phyloP scores from a whole-genome alignment of 2,888 invertebrate genomes.

The Zelleria hepariella region DNA sequence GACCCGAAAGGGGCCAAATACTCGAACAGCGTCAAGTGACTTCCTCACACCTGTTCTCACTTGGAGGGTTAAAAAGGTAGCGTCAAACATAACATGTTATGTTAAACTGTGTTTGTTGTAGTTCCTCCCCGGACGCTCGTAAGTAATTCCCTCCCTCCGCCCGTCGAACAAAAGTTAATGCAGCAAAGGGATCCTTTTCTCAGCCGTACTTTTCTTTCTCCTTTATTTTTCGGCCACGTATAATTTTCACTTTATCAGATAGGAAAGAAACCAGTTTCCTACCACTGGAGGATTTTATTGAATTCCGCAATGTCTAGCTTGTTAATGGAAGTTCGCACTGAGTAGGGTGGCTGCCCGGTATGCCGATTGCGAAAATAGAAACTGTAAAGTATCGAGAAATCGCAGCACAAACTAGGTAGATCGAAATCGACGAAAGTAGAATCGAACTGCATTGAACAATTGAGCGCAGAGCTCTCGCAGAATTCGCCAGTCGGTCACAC shows the following conservation, averaged over 20 bases:
- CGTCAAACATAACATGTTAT: constrained; percentile 40
- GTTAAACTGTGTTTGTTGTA: constrained; percentile 43
- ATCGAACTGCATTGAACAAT: neutral
- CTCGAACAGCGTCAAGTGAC: neutral
- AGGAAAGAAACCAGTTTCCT: constrained; percentile 36
- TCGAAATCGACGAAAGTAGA: neutral
- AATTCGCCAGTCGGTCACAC: neutral
- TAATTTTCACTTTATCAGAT: constrained; percentile 58
- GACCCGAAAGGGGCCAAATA: too few relatives aligned
- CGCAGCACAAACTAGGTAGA: neutral
- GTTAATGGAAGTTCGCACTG: constrained; percentile 47
- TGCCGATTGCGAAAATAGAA: constrained; percentile 2
- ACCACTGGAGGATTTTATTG: constrained; percentile 53
- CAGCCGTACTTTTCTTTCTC: constrained; percentile 38
- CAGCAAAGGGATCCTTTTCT: constrained; percentile 42
- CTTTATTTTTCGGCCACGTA: constrained; percentile 42
- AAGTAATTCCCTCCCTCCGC: constrained; percentile 50
- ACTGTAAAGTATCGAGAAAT: neutral
- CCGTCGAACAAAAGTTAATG: constrained; percentile 39
- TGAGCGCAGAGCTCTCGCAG: neutral
- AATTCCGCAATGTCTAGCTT: constrained; percentile 44
- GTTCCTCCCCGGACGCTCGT: constrained; percentile 51
- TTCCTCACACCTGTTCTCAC: neutral
- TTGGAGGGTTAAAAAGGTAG: constrained; percentile 6
- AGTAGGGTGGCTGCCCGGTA: constrained; percentile 5